Percentiles rank a stretch among this genome's conserved stretches.
These are phyloP conservation scores for Cacatua alba DNA, from an alignment of 2,113 vertebrate genomes.

Conservation along the genomic window DNA sequence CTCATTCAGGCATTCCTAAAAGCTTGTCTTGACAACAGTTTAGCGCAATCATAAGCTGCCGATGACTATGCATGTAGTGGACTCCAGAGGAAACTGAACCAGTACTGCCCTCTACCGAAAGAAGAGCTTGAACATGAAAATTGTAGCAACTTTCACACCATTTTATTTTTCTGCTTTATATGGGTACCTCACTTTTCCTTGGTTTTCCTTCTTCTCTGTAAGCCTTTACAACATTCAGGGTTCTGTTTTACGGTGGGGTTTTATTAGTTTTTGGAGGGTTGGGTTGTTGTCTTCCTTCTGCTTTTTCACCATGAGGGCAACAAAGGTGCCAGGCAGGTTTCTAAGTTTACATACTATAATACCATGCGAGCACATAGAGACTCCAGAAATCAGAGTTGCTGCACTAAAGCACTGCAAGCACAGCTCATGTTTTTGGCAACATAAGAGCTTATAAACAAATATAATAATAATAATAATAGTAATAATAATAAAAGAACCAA, in stretches of 20 bases:
- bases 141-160: rapidly evolving
- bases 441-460: not conserved
- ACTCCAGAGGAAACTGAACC: not conserved
- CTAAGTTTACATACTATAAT: not conserved
- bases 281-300: not conserved
- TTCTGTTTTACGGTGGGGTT: not conserved
- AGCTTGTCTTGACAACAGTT: not conserved
- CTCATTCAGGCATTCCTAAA: not conserved
- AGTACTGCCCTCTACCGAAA: conserved; percentile 53
- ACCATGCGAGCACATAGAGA: not conserved
- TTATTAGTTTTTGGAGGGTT: not conserved
- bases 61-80: rapidly evolving
- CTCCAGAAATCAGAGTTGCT: not conserved
- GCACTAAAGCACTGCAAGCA: not conserved
- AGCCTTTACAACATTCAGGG: not conserved
- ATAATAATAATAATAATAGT: not conserved
- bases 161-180: not conserved
- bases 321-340: not conserved
- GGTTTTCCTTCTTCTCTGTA: not conserved
- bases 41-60: not conserved
- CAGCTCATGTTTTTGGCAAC: not conserved
- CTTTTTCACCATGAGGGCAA: not conserved
- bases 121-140: not conserved
- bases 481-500: not conserved
- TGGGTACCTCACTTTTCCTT: not conserved